A percentile compares a stretch with the other conserved stretches of the same genome.
These are phyloP conservation scores for Himalopsyche anomala DNA, from an alignment of 2,888 invertebrate genomes.

Conservation along the genomic window DNA sequence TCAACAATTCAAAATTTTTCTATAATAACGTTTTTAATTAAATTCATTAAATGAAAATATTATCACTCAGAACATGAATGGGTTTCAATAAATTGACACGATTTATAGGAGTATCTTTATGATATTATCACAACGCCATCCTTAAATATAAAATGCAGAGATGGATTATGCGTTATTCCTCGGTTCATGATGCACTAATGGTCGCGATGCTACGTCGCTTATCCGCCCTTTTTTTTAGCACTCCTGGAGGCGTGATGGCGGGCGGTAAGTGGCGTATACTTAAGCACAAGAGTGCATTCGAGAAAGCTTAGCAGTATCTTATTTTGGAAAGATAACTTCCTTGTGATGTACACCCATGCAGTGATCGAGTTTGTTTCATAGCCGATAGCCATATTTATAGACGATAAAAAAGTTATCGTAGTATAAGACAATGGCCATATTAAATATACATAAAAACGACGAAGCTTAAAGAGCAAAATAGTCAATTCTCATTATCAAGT, in stretches of 20 bases:
- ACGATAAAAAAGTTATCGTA: background rate
- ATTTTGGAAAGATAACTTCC: background rate
- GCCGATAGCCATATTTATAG: background rate
- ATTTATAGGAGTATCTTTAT: background rate
- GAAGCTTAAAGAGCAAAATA: too few relatives aligned
- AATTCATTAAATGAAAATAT: too few relatives aligned
- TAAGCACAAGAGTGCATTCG: slow-evolving; percentile 4
- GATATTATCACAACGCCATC: background rate
- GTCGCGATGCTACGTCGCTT: background rate
- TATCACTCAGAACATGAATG: background rate
- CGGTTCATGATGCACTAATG: slow-evolving; percentile 19
- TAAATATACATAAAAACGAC: too few relatives aligned
- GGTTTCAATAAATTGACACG: background rate
- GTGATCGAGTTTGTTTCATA: background rate
- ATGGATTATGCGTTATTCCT: background rate
- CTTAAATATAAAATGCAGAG: background rate
- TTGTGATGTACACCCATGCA: background rate
- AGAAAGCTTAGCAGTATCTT: background rate
- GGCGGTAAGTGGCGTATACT: slow-evolving; percentile 31
- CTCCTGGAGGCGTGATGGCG: background rate
- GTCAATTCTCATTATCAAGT: too few relatives aligned
- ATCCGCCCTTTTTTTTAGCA: background rate
- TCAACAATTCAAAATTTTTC: too few relatives aligned
- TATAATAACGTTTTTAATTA: too few relatives aligned
- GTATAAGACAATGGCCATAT: background rate